phyloP scores from a whole-genome alignment of 2,797 vertebrate species.

The Platyrinchus mystaceus region DNA sequence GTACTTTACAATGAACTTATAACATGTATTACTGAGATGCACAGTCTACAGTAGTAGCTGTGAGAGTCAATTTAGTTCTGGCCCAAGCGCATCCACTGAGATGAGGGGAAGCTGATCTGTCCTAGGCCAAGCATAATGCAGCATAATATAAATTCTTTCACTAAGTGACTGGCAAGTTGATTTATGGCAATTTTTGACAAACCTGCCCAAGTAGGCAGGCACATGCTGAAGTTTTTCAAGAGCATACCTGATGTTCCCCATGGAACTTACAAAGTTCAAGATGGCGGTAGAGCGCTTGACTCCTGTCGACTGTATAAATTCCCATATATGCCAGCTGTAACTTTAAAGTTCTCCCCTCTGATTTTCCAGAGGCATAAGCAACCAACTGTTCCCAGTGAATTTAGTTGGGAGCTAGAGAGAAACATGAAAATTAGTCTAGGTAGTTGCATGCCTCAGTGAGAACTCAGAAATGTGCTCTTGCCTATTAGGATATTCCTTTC shows the following conservation, averaged over 20 bases:
- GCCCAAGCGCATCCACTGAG: neutral
- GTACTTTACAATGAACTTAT: neutral
- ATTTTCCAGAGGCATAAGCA: neutral
- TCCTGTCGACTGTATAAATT: neutral
- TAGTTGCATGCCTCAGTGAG: neutral
- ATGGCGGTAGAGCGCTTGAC: rapidly evolving
- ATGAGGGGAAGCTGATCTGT: neutral
- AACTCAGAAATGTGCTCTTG: neutral
- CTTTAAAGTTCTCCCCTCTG: neutral
- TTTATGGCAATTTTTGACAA: neutral
- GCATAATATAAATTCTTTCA: neutral
- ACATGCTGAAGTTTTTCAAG: neutral
- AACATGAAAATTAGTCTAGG: neutral
- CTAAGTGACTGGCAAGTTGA: neutral
- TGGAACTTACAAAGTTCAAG: neutral
- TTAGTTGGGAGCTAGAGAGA: neutral
- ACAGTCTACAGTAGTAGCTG: neutral
- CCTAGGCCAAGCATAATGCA: neutral
- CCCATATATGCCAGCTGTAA: neutral
- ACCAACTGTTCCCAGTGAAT: neutral
- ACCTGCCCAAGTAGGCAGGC: neutral
- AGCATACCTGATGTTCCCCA: neutral
- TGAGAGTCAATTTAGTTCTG: neutral
- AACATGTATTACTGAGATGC: neutral
- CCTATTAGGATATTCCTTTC: neutral